Evolutionary conservation across 2,888 invertebrate genomes (phyloP).

Genomic region (Tribolium freemani): DNA sequence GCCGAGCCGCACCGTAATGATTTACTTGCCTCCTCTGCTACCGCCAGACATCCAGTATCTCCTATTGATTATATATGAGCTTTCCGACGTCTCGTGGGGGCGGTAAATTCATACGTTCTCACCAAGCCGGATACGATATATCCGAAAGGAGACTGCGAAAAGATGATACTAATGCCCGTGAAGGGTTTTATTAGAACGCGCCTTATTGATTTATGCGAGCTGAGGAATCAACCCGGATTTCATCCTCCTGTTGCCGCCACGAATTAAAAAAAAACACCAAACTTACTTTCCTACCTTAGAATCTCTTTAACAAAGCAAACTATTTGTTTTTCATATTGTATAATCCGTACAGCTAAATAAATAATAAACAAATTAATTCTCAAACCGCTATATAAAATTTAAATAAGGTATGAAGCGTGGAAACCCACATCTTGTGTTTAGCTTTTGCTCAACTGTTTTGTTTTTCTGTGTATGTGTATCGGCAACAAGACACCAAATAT

Average conservation of each 20-base stretch:
- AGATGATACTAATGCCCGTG: conserved; percentile 62
- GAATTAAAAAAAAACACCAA: not conserved
- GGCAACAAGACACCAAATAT: too few relatives aligned
- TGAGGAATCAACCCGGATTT: not conserved
- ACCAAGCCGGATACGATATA: conserved; percentile 50
- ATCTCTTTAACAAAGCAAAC: too few relatives aligned
- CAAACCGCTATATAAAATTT: too few relatives aligned
- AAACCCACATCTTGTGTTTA: too few relatives aligned
- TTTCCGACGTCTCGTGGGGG: conserved; percentile 56
- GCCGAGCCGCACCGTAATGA: conserved; percentile 58
- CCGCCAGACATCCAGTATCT: conserved; percentile 62
- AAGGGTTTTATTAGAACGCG: conserved; percentile 53
- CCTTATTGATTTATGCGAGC: conserved; percentile 45
- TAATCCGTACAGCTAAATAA: too few relatives aligned
- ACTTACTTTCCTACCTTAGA: too few relatives aligned
- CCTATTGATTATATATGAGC: conserved; percentile 63
- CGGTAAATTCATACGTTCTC: conserved; percentile 60
- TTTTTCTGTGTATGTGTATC: too few relatives aligned
- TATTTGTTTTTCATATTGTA: too few relatives aligned
- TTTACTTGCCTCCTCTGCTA: conserved; percentile 63
- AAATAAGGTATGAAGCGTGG: too few relatives aligned
- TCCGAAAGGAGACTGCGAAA: conserved; percentile 57
- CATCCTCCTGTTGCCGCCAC: not conserved
- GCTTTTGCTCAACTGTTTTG: too few relatives aligned
- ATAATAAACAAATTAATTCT: too few relatives aligned